phyloP scores from a whole-genome alignment of 2,888 invertebrate species.

The Acanthacorydalis orientalis region DNA sequence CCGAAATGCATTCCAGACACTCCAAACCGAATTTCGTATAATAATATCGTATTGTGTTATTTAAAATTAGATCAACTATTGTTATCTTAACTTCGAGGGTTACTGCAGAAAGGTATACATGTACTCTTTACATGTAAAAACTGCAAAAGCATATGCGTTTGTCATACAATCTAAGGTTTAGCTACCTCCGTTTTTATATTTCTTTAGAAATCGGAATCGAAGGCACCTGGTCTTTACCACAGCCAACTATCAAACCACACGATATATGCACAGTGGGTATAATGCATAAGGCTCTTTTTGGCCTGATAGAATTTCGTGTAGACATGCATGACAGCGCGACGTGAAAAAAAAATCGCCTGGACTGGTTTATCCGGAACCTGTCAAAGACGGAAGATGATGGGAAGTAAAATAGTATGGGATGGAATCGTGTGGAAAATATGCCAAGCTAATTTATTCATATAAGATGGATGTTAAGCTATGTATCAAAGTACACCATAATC shows the following conservation, averaged over 20 bases:
- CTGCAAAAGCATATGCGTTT: neutral
- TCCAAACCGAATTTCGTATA: neutral
- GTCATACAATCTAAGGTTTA: neutral
- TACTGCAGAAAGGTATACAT: neutral
- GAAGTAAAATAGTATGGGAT: too few relatives aligned
- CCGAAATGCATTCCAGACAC: too few relatives aligned
- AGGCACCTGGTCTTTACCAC: neutral
- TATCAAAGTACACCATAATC: too few relatives aligned
- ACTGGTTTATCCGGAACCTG: too few relatives aligned
- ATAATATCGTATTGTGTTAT: conserved; percentile 1
- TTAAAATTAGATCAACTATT: conserved; percentile 2
- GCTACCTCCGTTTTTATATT: neutral
- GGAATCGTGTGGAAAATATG: too few relatives aligned
- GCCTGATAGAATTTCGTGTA: neutral
- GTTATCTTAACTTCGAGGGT: neutral
- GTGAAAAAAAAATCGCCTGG: too few relatives aligned
- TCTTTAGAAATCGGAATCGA: neutral
- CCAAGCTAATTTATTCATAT: too few relatives aligned
- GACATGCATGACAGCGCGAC: too few relatives aligned
- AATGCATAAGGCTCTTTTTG: neutral
- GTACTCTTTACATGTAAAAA: neutral
- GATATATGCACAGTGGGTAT: neutral
- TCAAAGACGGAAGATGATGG: too few relatives aligned
- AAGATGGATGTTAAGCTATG: too few relatives aligned
- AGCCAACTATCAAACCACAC: neutral